phyloP scores from a whole-genome alignment of 92 coral and sea anemone species.

The Epizoanthus illoricatus region DNA sequence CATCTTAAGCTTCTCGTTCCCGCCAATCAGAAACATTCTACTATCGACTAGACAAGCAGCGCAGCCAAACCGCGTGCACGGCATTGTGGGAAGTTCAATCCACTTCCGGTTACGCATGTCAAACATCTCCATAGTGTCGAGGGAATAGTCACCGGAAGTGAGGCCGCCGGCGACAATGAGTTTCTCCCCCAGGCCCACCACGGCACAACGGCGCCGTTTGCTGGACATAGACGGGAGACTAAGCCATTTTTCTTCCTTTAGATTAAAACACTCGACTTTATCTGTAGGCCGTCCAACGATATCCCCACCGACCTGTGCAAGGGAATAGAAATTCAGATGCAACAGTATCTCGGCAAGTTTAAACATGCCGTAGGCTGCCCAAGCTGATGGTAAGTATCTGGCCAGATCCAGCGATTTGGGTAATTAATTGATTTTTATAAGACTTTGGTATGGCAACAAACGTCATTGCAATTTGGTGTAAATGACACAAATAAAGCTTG shows the following conservation, averaged over 20 bases:
- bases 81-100: conserved; percentile 83
- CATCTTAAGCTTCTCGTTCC: conserved; percentile 76
- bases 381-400: too few species aligned
- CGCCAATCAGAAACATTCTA: conserved; percentile 67
- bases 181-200: conserved; percentile 66
- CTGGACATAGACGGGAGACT: conserved; percentile 66
- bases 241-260: conserved; percentile 76
- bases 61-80: conserved; percentile 76
- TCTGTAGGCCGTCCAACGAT: conserved; percentile 64
- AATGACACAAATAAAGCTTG: too few species aligned
- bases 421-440: too few species aligned
- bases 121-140: conserved; percentile 75
- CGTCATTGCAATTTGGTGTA: too few species aligned
- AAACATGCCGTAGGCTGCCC: too few species aligned
- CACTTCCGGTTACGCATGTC: conserved; percentile 82
- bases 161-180: conserved; percentile 74
- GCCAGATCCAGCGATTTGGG: too few species aligned
- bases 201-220: conserved; percentile 78
- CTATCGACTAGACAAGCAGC: conserved; percentile 65
- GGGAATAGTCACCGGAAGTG: conserved; percentile 67
- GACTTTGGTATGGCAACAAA: too few species aligned
- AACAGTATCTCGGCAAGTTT: too few species aligned
- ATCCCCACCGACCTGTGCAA: conserved; percentile 68
- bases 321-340: too few species aligned
- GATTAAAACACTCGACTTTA: conserved; percentile 60